Evolutionary conservation across 2,113 vertebrate species (phyloP).

Genomic region (Morone chrysops): DNA sequence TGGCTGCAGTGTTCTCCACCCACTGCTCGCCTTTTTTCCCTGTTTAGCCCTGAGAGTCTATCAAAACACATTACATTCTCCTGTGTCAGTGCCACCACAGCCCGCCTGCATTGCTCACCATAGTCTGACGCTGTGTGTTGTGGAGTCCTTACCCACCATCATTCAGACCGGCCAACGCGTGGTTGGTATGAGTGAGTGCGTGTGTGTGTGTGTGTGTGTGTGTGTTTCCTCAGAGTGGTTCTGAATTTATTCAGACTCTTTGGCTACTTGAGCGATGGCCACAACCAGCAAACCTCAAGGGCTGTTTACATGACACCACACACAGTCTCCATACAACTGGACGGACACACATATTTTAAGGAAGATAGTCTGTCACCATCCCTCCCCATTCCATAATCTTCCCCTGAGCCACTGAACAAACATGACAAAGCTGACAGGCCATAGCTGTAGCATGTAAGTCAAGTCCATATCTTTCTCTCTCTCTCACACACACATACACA

Average conservation of each 20-base stretch:
- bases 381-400: constrained; percentile 8
- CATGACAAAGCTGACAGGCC: constrained; percentile 36
- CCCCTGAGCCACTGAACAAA: constrained; percentile 28
- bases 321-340: background rate
- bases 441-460: constrained; percentile 8
- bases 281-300: background rate
- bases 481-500: background rate
- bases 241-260: constrained; percentile 30
- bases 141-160: constrained; percentile 40
- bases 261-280: constrained; percentile 12
- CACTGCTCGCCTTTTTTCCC: constrained; percentile 24
- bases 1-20: constrained; percentile 18
- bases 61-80: constrained; percentile 60
- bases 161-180: background rate
- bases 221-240: constrained; percentile 15
- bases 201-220: background rate
- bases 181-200: background rate
- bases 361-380: constrained; percentile 9
- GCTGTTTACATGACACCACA: constrained; percentile 10
- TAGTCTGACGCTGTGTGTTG: constrained; percentile 21
- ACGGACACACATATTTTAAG: background rate
- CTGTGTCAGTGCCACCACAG: constrained; percentile 29
- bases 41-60: constrained; percentile 28
- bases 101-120: background rate
- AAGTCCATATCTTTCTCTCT: background rate